A percentile compares a stretch with the other conserved stretches of the same genome.
phyloP scores from a whole-genome alignment of 2,797 vertebrate species.

The Bryconaethiops microstoma region DNA sequence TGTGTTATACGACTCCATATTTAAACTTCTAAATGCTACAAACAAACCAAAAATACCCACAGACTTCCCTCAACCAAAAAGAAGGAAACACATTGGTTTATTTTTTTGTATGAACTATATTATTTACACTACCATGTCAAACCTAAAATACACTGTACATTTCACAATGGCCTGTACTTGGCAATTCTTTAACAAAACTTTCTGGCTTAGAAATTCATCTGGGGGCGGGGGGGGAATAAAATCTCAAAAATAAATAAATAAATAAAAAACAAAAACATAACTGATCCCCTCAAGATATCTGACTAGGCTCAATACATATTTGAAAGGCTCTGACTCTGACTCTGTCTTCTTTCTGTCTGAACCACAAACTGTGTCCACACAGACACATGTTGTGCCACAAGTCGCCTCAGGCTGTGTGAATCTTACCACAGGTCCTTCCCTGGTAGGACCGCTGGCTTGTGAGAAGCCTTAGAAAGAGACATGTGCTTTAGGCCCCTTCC shows the following conservation, averaged over 20 bases:
- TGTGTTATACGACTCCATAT: background rate
- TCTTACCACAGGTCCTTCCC: slow-evolving; percentile 16
- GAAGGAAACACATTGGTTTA: background rate
- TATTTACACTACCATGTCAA: slow-evolving; percentile 23
- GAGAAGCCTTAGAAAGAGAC: slow-evolving; percentile 14
- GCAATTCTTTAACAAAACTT: slow-evolving; percentile 2
- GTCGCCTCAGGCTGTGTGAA: slow-evolving; percentile 28
- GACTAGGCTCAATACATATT: slow-evolving; percentile 23
- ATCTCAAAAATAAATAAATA: slow-evolving; percentile 12
- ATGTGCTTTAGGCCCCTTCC: slow-evolving; percentile 61
- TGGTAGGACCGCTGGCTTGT: slow-evolving; percentile 35
- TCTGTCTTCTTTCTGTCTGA: slow-evolving; percentile 12
- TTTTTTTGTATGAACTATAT: slow-evolving; percentile 35
- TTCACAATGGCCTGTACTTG: slow-evolving; percentile 20
- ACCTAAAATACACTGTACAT: slow-evolving; percentile 38
- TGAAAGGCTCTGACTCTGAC: slow-evolving; percentile 17
- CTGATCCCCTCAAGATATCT: background rate
- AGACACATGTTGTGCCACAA: slow-evolving; percentile 33
- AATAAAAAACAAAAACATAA: background rate
- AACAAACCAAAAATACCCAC: slow-evolving; percentile 20
- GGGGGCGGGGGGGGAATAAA: background rate
- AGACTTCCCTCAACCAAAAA: background rate
- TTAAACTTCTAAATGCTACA: background rate
- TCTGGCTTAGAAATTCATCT: slow-evolving; percentile 4
- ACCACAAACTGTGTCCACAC: slow-evolving; percentile 23